These are phyloP conservation scores for Hedya salicella DNA, from an alignment of 2,888 invertebrate genomes.

Conservation along the genomic window DNA sequence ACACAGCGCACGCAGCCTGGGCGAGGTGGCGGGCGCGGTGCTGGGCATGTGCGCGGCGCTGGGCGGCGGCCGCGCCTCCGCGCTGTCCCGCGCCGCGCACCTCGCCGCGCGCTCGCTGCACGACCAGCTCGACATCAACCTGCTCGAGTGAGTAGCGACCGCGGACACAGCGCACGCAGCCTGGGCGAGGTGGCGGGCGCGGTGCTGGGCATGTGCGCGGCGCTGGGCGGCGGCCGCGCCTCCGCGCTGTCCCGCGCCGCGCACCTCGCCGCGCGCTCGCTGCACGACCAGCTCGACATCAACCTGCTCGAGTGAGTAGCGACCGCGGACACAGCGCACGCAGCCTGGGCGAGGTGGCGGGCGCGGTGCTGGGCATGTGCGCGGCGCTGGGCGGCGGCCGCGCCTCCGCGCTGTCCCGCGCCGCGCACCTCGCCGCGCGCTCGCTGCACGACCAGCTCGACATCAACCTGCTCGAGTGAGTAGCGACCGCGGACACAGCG, in stretches of 20 bases:
- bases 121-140: constrained; percentile 83
- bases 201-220: constrained; percentile 73
- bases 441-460: constrained; percentile 66
- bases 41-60: constrained; percentile 72
- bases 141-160: constrained; percentile 87
- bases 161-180: constrained; percentile 76
- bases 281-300: constrained; percentile 74
- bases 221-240: constrained; percentile 77
- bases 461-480: constrained; percentile 86
- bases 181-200: constrained; percentile 91
- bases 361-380: constrained; percentile 84
- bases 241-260: constrained; percentile 67
- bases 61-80: constrained; percentile 71
- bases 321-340: constrained; percentile 50
- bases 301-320: constrained; percentile 87
- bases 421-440: constrained; percentile 51
- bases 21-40: constrained; percentile 91
- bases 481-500: too few species aligned
- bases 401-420: constrained; percentile 71
- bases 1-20: constrained; percentile 83
- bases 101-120: constrained; percentile 57
- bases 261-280: constrained; percentile 53
- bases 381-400: constrained; percentile 75
- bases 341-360: constrained; percentile 92
- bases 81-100: constrained; percentile 62